These are phyloP conservation scores for Tipula lateralis DNA, from an alignment of 2,888 invertebrate species.

Conservation along the genomic window DNA sequence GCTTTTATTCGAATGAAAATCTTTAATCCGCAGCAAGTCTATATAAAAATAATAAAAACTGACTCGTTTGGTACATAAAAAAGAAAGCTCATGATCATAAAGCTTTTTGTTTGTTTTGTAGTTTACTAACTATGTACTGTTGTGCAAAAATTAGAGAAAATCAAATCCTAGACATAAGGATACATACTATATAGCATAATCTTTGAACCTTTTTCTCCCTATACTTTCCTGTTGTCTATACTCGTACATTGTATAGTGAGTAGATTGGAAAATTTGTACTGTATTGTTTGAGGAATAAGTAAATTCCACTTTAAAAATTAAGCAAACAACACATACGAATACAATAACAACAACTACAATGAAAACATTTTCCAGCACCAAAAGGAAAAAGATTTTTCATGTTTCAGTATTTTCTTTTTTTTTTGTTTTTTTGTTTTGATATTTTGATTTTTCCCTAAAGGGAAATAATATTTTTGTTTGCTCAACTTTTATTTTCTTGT, in stretches of 20 bases:
- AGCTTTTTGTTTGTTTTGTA: not conserved
- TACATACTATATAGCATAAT: not conserved
- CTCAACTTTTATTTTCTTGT: not conserved
- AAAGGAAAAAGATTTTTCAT: conserved; percentile 6
- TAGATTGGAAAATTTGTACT: not conserved
- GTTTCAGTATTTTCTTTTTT: not conserved
- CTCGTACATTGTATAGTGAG: not conserved
- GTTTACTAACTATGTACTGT: not conserved
- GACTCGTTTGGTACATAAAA: not conserved
- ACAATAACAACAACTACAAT: not conserved
- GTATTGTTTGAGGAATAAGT: not conserved
- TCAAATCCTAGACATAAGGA: not conserved
- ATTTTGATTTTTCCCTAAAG: conserved; percentile 24
- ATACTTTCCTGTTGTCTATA: not conserved
- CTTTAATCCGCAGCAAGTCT: not conserved
- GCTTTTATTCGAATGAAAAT: not conserved
- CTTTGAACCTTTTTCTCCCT: not conserved
- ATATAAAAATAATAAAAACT: not conserved
- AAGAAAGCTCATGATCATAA: not conserved
- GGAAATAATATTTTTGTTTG: conserved; percentile 24
- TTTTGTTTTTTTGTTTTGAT: not conserved
- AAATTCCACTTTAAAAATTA: not conserved
- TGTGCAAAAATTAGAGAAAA: not conserved
- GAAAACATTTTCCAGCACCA: not conserved
- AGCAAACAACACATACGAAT: not conserved